These are phyloP conservation scores for Xenopus tropicalis DNA, from an alignment of 2,113 vertebrate species.

Conservation along the genomic window DNA sequence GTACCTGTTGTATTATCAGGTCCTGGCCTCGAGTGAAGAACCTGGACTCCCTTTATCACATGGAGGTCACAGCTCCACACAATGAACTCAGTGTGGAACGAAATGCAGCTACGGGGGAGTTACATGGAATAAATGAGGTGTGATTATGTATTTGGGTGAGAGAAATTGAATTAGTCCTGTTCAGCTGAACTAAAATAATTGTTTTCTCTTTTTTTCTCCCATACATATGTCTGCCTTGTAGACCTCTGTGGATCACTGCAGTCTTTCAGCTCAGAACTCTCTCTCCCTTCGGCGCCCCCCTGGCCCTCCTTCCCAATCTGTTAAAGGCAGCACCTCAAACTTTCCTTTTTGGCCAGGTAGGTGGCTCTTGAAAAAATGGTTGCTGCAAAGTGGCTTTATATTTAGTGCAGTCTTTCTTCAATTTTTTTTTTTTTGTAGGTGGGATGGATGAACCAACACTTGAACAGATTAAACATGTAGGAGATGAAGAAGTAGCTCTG, in stretches of 20 bases:
- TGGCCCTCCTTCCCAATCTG: constrained; percentile 73
- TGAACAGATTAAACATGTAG: constrained; percentile 70
- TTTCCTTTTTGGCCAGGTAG: constrained; percentile 85
- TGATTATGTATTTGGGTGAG: background rate
- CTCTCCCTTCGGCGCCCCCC: constrained; percentile 82
- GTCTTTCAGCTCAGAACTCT: constrained; percentile 81
- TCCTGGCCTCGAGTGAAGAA: constrained; percentile 68
- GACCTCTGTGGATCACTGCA: constrained; percentile 67
- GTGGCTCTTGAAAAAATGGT: background rate
- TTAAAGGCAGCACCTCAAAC: constrained; percentile 81
- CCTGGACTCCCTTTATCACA: constrained; percentile 68
- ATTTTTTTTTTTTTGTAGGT: constrained; percentile 54
- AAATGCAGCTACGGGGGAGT: constrained; percentile 83
- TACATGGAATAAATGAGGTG: constrained; percentile 85
- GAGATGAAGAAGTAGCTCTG: constrained; percentile 73
- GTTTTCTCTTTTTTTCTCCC: background rate
- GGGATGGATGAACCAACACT: constrained; percentile 86
- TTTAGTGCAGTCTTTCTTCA: background rate
- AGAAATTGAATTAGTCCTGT: background rate
- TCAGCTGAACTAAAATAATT: background rate
- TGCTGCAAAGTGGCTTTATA: background rate
- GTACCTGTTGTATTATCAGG: constrained; percentile 52
- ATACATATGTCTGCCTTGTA: background rate
- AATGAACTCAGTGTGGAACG: constrained; percentile 79
- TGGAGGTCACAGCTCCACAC: constrained; percentile 66